Base-by-base conservation (phyloP, 1,140 invertebrate species). In the Diachasma alloeum region DNA sequence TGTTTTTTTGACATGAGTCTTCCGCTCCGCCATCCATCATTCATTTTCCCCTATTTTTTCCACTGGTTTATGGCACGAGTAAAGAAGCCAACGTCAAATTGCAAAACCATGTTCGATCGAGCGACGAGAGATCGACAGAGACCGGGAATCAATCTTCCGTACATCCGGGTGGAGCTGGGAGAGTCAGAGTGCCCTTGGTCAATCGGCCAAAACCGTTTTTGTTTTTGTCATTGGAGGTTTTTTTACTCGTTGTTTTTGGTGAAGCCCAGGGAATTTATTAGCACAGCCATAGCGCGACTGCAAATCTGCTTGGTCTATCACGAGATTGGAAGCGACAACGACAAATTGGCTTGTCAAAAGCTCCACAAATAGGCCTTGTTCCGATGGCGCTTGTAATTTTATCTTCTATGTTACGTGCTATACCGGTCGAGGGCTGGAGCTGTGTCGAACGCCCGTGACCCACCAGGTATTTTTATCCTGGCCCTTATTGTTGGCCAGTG, bases 301-400 rank as follows among this genome's bases (percentile, higher is more conserved):
- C 59, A 63, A 73, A 82, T 79, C 79, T 80, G 74, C 42, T 69
- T 44, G 70, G 80, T 78, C 75, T 78, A 79, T 75, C 78, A 79
- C 80, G 82, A 75, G 81, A 83, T 83, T 80, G 80, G 72, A 74
- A 80, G 80, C 81, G 79, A 83, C 82, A 82, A 78, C 79, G 78
- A 85, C 81, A 84, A 84, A 85, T 84, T 82, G 82, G 77, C 81
- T 82, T 82, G 81, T 85, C 83, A 79, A 81, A 74, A 68, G 68
- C 78, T 74, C 37, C 56, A 69, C 76, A 71, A 76, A 79, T 70
- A 78, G 53, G 71, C 31, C 53, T 70, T 15, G 66, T 53, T 68
- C 19, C 74, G 39, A 48, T 56, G 22, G 74, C 70, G 74, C n/a
- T 73, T 75, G 36, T 42, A 72, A 79, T 71, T 72, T 37, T 53